Percentiles rank a stretch among this genome's conserved stretches.
Conservation (phyloP, 2,797 vertebrate species). For the Trichosurus vulpecula region DNA sequence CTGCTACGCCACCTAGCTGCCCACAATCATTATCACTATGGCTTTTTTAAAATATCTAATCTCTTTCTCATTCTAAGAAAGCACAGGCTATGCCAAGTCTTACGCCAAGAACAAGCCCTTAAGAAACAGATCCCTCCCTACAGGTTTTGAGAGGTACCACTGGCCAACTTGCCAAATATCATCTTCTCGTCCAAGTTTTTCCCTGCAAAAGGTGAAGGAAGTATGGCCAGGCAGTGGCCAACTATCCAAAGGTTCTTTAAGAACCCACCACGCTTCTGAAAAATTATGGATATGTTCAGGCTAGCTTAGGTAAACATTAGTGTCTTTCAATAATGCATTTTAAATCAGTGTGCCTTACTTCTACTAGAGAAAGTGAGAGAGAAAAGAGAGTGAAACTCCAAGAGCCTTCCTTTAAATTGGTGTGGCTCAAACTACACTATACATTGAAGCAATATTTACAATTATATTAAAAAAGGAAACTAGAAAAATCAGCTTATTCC, state of each 20-base stretch:
- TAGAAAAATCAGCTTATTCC: slow-evolving; percentile 42
- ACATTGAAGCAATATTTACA: slow-evolving; percentile 72
- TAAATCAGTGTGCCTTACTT: slow-evolving; percentile 56
- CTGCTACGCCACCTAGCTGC: background rate
- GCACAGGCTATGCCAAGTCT: rapidly evolving
- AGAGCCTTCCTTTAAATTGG: slow-evolving; percentile 55
- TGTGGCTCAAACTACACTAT: slow-evolving; percentile 57
- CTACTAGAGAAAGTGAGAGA: slow-evolving; percentile 55
- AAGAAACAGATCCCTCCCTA: background rate
- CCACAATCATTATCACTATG: background rate
- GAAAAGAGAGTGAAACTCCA: slow-evolving; percentile 52
- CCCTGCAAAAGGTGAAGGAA: background rate
- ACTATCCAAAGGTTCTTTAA: slow-evolving; percentile 40
- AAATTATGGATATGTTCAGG: slow-evolving; percentile 52
- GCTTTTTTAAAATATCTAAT: too few relatives aligned
- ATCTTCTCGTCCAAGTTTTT: background rate
- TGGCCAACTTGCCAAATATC: too few relatives aligned
- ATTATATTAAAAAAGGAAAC: slow-evolving; percentile 53
- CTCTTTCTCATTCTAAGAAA: background rate
- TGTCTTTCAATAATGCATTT: slow-evolving; percentile 71
- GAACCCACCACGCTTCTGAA: slow-evolving; percentile 46
- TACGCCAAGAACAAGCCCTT: rapidly evolving
- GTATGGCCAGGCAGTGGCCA: background rate
- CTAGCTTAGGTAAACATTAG: slow-evolving; percentile 67
- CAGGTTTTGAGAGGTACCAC: background rate